Base-by-base conservation (phyloP, 2,797 vertebrate genomes). In the Rhinichthys osculus region DNA sequence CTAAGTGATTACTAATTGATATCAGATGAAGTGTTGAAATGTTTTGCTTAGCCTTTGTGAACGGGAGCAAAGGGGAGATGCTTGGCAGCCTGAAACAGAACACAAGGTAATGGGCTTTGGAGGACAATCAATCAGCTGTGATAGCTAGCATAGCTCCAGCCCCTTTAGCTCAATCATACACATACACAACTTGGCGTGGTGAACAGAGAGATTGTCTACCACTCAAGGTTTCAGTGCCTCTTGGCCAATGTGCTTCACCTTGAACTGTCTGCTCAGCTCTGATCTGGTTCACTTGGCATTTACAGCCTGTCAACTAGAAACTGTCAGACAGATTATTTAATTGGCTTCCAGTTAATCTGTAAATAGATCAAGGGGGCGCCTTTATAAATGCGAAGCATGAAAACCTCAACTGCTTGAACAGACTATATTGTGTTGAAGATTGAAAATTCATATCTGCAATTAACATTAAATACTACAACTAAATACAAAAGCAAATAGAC, bases 21-120 rank as follows among this genome's bases (percentile, higher is more conserved):
- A 72, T 52, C 21, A 59, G 54, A 17, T 62, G 54, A 72, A n/a
- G 52, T 62, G 72, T 82, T 79, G 62, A 91, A 69, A 84, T 76
- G 64, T 67, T 81, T 50, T 78, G 80, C 81, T 86, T 86, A 82
- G 67, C 78, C 78, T 88, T 84, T 90, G 89, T 90, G 87, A 89
- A 91, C 91, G 86, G 87, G 44, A 78, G 47, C 80, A 85, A 88
- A 88, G 76, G 84, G 89, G 88, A 89, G 76, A 90, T 85, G 89
- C 86, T 91, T 82, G 87, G 87, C 92, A 85, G 90, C 88, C 91
- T 91, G 91, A 91, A 94, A 94, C 91, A 93, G 91, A 93, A 91
- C 88, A 89, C 89, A 91, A 92, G 89, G 90, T 93, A 93, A 93
- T 93, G 89, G 90, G 88, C 89, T 95, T 93, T 92, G 85, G 88